phyloP scores from a whole-genome alignment of 2,113 vertebrate species.

The Varanus salvator region DNA sequence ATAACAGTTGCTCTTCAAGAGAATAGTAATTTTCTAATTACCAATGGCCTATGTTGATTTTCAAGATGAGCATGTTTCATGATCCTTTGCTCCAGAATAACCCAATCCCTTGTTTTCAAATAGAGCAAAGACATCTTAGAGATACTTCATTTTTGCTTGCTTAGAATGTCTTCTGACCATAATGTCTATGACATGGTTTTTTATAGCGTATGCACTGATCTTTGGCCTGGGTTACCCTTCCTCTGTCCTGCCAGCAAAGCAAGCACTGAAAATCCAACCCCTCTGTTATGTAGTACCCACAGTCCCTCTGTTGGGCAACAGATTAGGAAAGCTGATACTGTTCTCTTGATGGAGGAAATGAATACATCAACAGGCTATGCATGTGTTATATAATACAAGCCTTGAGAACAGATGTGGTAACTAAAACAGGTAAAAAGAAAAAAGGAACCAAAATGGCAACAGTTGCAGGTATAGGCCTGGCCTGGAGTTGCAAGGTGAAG shows the following conservation, averaged over 20 bases:
- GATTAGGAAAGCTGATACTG: conserved; percentile 10
- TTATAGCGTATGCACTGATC: not conserved
- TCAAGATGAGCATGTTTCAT: not conserved
- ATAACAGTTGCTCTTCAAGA: not conserved
- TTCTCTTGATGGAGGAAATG: conserved; percentile 7
- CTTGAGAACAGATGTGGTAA: not conserved
- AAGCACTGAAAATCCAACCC: conserved; percentile 7
- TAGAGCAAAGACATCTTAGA: not conserved
- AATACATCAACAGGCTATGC: not conserved
- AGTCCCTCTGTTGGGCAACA: not conserved
- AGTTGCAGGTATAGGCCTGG: not conserved
- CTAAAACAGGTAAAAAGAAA: not conserved
- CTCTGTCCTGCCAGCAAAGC: not conserved
- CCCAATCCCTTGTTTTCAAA: not conserved
- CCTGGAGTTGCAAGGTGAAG: not conserved
- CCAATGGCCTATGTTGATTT: not conserved
- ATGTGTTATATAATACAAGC: not conserved
- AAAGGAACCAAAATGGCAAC: too few relatives aligned
- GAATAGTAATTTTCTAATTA: not conserved
- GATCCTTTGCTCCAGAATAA: not conserved
- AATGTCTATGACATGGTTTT: not conserved
- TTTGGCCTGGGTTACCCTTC: conserved; percentile 1
- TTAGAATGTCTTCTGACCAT: not conserved
- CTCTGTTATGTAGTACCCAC: not conserved
- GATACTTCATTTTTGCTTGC: not conserved